These are phyloP conservation scores for Artemia sinica DNA, from an alignment of 2,888 invertebrate species.

Conservation along the genomic window DNA sequence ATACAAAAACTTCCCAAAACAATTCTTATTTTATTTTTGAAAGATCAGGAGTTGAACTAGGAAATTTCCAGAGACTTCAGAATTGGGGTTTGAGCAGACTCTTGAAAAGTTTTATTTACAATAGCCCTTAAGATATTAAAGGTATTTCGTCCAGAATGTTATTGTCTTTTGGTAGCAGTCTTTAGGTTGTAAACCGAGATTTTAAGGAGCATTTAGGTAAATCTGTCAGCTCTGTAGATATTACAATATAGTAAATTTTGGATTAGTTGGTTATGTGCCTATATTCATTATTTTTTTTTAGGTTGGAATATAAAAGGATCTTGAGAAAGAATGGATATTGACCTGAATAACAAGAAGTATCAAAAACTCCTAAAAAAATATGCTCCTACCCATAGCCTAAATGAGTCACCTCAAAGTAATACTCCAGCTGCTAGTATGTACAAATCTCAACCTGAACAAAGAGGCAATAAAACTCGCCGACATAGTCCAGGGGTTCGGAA, in stretches of 20 bases:
- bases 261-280: background rate
- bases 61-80: no score
- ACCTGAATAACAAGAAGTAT: background rate
- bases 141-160: no score
- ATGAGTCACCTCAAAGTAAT: background rate
- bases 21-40: no score
- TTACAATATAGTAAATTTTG: background rate
- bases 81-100: no score
- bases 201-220: no score
- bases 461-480: background rate
- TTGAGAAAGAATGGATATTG: background rate
- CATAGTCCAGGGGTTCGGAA: background rate
- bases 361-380: constrained; percentile 8
- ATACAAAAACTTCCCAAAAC: no score
- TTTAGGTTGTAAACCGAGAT: no score
- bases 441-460: background rate
- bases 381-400: background rate
- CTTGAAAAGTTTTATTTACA: no score
- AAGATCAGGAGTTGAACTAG: no score
- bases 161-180: no score
- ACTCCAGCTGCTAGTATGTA: background rate
- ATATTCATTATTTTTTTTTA: background rate
- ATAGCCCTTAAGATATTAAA: no score
- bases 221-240: no score
- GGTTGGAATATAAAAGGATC: background rate